These are phyloP conservation scores for Pollenia amentaria DNA, from an alignment of 2,888 invertebrate species.

Conservation along the genomic window DNA sequence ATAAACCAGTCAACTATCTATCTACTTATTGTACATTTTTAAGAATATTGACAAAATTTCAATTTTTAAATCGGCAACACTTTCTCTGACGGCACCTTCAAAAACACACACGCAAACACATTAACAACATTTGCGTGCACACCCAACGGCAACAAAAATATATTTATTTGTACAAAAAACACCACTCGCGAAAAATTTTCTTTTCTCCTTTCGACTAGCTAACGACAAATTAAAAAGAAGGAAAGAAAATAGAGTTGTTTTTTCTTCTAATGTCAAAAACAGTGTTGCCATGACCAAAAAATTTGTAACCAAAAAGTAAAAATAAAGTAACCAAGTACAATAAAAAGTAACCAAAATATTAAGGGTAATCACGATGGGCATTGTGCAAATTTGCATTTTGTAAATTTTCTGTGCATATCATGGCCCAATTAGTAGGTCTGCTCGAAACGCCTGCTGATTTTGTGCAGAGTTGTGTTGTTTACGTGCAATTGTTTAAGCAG, in stretches of 20 bases:
- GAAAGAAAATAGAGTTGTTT: constrained; percentile 19
- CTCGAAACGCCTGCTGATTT: too few species aligned
- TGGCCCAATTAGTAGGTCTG: too few species aligned
- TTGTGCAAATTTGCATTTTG: too few species aligned
- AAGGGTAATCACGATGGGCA: too few species aligned
- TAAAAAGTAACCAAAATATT: too few species aligned
- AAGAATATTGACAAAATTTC: constrained; percentile 9
- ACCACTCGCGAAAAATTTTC: constrained; percentile 38
- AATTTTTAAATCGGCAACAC: constrained; percentile 36
- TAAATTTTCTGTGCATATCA: too few species aligned
- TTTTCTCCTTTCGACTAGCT: constrained; percentile 5
- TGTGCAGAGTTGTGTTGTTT: too few species aligned
- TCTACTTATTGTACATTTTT: constrained; percentile 8
- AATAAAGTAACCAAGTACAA: too few species aligned
- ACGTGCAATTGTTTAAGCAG: too few species aligned
- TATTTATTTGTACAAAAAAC: constrained; percentile 6
- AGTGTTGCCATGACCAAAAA: too few species aligned
- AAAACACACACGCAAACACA: constrained; percentile 45
- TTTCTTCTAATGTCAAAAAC: background rate
- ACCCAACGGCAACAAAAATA: constrained; percentile 28
- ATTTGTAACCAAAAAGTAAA: too few species aligned
- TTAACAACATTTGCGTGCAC: background rate
- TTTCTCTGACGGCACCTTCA: constrained; percentile 52
- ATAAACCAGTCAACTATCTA: constrained; percentile 25
- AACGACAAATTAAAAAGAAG: constrained; percentile 20